Evolutionary conservation across 2,888 invertebrate species (phyloP), one percentile per base, ranked within the genome.

Genomic region (Lycia hirtaria): DNA sequence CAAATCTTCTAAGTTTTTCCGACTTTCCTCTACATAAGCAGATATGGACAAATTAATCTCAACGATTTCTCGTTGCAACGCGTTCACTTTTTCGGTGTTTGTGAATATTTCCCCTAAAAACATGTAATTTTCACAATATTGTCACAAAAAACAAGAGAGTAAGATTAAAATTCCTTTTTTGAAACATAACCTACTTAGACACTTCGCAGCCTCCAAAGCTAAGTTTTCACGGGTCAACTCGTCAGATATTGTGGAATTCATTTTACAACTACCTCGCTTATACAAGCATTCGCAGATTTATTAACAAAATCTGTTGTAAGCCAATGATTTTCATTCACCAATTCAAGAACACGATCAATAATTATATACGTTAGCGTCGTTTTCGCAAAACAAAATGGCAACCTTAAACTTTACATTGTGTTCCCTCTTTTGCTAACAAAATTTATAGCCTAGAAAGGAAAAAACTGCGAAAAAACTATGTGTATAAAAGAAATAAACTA

Each of bases 21-120:
- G 86, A 65, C 84, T 84, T 60, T 92, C 88, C 64, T 86, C 82
- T 37, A 93, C 78, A 68, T 92, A 92, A 0, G 84, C 78, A 41
- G 86, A 84, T 41, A 93, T 66, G 14, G 88, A 81, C 48, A 90
- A 78, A 68, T 93, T 93, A n/a, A 88, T 76, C 73, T 90, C 88
- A 56, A 93, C 73, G 32, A 93, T 74, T 55, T 87, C 81, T 40
- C 78, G 83, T 59, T 93, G 91, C 49, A 82, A 73, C 24, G 72
- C 64, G 17, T 83, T 81, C 40, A 93, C 73, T 48, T 85, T 87
- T 56, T 81, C 71, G 38, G 85, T 75, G 49, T 86, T 87, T 19
- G 70, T 64, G 26, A 83, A 81, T 71, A 93, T 81, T 54, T 88
- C 81, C 70, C 80, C 93, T 93, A 83, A 64, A 54, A 57, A 48